Evolutionary conservation across 2,888 invertebrate species (phyloP).

Genomic region (Eristalinus sepulchralis): DNA sequence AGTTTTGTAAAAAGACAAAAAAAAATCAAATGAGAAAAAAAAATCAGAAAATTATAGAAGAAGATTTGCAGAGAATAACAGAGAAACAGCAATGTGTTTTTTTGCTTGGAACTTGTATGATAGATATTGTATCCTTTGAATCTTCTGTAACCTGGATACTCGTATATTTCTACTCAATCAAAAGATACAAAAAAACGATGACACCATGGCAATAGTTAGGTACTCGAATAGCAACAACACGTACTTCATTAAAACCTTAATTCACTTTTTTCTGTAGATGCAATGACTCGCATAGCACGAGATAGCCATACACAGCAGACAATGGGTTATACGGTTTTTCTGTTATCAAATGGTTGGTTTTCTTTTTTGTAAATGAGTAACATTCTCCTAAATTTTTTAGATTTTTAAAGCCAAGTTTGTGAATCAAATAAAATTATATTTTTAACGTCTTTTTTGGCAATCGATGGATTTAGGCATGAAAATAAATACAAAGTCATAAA

Average conservation of each 20-base stretch:
- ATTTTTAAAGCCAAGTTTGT: no score
- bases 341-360: conserved; percentile 29
- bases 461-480: no score
- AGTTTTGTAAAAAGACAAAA: conserved; percentile 8
- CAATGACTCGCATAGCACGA: conserved; percentile 14
- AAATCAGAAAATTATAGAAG: background rate
- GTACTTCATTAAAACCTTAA: conserved; percentile 16
- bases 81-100: background rate
- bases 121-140: background rate
- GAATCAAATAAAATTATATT: no score
- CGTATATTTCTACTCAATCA: background rate
- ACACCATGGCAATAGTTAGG: conserved; percentile 13
- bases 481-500: no score
- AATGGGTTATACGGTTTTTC: background rate
- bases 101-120: background rate
- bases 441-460: no score
- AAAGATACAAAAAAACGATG: background rate
- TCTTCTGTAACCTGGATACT: background rate
- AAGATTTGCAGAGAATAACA: background rate
- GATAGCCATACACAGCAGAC: conserved; percentile 14
- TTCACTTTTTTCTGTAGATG: conserved; percentile 25
- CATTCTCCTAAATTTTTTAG: no score
- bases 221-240: conserved; percentile 16
- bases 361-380: background rate
- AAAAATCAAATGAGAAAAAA: background rate